Conservation (phyloP, 2,888 invertebrate genomes). For the Atethmia centrago region DNA sequence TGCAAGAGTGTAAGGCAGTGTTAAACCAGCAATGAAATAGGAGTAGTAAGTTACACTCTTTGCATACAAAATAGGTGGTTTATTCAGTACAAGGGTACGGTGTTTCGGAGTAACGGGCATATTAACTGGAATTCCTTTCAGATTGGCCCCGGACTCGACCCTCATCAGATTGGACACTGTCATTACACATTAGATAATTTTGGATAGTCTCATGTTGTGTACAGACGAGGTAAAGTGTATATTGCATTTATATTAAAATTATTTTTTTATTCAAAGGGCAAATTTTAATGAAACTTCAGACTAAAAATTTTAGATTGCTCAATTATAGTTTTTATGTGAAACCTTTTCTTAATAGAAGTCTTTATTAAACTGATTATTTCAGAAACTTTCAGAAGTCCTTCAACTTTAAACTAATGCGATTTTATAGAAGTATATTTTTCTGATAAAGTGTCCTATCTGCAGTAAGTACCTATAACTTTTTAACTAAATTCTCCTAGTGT, state of each 20-base stretch:
- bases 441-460: conserved; percentile 40
- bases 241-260: conserved; percentile 20
- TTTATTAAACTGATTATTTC: conserved; percentile 32
- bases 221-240: conserved; percentile 63
- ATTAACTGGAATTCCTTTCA: conserved; percentile 86
- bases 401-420: conserved; percentile 30
- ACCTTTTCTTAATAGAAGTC: conserved; percentile 18
- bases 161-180: conserved; percentile 85
- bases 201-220: conserved; percentile 74
- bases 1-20: neutral
- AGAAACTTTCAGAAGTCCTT: conserved; percentile 29
- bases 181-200: conserved; percentile 86
- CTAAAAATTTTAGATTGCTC: conserved; percentile 15
- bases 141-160: conserved; percentile 82
- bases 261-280: neutral
- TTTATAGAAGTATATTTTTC: conserved; percentile 19
- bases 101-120: conserved; percentile 79
- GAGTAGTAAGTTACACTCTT: conserved; percentile 29
- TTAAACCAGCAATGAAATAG: conserved; percentile 56
- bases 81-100: conserved; percentile 68
- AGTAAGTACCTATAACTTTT: conserved; percentile 39
- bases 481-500: conserved; percentile 28
- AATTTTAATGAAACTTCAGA: conserved; percentile 7
- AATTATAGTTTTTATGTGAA: conserved; percentile 19
- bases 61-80: conserved; percentile 45